Evolutionary conservation across 1,140 invertebrate species (phyloP).

Genomic region (Teleopsis dalmanni): DNA sequence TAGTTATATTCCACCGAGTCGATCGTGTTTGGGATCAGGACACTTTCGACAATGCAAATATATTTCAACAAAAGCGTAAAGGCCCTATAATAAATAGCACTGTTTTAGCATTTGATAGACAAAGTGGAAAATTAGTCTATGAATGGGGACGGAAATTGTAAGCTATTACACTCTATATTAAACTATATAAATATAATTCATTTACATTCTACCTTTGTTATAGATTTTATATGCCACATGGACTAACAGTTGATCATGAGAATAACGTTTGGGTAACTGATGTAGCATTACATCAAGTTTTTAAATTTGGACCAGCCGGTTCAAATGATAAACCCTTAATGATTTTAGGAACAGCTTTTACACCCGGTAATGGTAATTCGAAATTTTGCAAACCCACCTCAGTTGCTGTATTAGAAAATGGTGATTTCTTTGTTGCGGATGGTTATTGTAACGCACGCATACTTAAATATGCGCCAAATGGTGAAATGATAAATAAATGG

Average conservation of each 20-base stretch:
- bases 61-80: conserved; percentile 51
- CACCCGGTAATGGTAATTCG: conserved; percentile 66
- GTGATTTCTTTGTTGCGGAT: conserved; percentile 89
- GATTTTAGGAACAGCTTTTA: conserved; percentile 55
- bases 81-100: conserved; percentile 68
- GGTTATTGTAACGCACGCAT: conserved; percentile 91
- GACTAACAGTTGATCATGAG: conserved; percentile 73
- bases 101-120: conserved; percentile 64
- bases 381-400: conserved; percentile 93
- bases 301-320: conserved; percentile 57
- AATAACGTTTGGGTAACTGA: conserved; percentile 89
- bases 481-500: conserved; percentile 59
- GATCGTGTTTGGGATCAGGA: conserved; percentile 60
- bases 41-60: conserved; percentile 58
- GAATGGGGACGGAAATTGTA: conserved; percentile 75
- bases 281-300: conserved; percentile 84
- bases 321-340: conserved; percentile 40
- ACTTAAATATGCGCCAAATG: conserved; percentile 72
- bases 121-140: conserved; percentile 60
- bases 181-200: not conserved
- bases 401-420: conserved; percentile 73
- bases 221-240: conserved; percentile 91
- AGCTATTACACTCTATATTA: conserved; percentile 27
- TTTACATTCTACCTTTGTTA: conserved; percentile 20
- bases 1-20: conserved; percentile 80